These are phyloP conservation scores for Acromyrmex charruanus DNA, from an alignment of 1,140 invertebrate genomes.

Conservation along the genomic window DNA sequence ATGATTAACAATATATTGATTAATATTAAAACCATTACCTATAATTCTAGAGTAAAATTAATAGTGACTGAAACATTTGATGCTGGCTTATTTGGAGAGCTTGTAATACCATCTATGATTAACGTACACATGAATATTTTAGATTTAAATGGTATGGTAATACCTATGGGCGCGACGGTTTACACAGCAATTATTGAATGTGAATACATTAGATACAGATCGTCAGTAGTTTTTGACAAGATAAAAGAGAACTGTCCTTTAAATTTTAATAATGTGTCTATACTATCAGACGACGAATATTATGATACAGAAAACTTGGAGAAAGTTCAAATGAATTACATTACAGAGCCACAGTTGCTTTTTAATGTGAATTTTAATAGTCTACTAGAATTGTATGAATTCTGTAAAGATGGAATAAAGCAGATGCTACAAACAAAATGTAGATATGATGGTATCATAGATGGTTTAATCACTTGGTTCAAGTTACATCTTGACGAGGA, in stretches of 20 bases:
- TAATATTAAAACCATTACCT: constrained; percentile 44
- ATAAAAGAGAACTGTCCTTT: constrained; percentile 65
- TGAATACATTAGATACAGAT: constrained; percentile 83
- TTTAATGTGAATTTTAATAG: constrained; percentile 90
- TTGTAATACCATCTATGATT: constrained; percentile 89
- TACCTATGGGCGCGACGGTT: constrained; percentile 89
- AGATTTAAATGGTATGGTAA: constrained; percentile 85
- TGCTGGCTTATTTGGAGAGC: constrained; percentile 92
- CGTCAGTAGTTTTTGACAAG: constrained; percentile 73
- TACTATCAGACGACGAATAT: constrained; percentile 84
- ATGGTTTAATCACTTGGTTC: constrained; percentile 91
- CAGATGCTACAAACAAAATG: constrained; percentile 81
- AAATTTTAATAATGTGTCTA: constrained; percentile 76
- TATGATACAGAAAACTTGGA: constrained; percentile 91
- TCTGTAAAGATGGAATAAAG: constrained; percentile 83
- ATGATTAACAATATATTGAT: not conserved
- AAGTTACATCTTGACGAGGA: constrained; percentile 90
- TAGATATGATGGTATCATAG: constrained; percentile 86
- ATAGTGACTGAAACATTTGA: constrained; percentile 93
- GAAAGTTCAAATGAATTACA: constrained; percentile 87
- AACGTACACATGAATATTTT: constrained; percentile 90
- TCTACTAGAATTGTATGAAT: constrained; percentile 85
- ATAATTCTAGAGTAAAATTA: constrained; percentile 87
- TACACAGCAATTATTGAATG: constrained; percentile 87
- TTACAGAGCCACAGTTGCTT: constrained; percentile 88